These are phyloP conservation scores for Potorous gilbertii DNA, from an alignment of 2,797 vertebrate species.

Conservation along the genomic window DNA sequence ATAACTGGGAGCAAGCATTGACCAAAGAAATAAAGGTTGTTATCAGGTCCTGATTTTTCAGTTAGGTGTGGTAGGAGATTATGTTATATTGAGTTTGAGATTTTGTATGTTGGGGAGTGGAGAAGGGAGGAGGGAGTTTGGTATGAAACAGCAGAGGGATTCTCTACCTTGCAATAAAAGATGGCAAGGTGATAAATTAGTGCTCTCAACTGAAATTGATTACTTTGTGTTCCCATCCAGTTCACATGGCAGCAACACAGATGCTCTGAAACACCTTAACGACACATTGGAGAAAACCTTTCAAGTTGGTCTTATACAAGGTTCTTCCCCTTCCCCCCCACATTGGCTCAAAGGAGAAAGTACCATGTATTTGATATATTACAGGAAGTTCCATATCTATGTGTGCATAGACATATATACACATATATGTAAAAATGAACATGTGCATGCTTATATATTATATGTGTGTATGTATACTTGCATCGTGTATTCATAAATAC, in stretches of 20 bases:
- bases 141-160: slow-evolving; percentile 70
- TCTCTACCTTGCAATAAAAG: slow-evolving; percentile 88
- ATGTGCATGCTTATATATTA: neutral
- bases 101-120: slow-evolving; percentile 43
- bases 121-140: slow-evolving; percentile 22
- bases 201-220: slow-evolving; percentile 99
- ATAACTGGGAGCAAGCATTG: neutral
- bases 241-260: slow-evolving; percentile 94
- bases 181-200: slow-evolving; percentile 99
- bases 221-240: slow-evolving; percentile 93
- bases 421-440: neutral
- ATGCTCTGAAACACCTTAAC: slow-evolving; percentile 95
- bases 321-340: slow-evolving; percentile 50
- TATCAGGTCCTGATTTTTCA: neutral
- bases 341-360: slow-evolving; percentile 41
- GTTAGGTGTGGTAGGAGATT: neutral
- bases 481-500: neutral
- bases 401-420: neutral
- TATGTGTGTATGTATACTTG: neutral
- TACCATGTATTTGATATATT: neutral
- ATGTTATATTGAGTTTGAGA: neutral
- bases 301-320: slow-evolving; percentile 75
- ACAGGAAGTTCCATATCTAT: neutral
- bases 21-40: neutral
- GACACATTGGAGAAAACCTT: slow-evolving; percentile 91